Evolutionary conservation across 2,797 vertebrate genomes (phyloP), one percentile per base, ranked within the genome.

Genomic region (Myotis myotis): DNA sequence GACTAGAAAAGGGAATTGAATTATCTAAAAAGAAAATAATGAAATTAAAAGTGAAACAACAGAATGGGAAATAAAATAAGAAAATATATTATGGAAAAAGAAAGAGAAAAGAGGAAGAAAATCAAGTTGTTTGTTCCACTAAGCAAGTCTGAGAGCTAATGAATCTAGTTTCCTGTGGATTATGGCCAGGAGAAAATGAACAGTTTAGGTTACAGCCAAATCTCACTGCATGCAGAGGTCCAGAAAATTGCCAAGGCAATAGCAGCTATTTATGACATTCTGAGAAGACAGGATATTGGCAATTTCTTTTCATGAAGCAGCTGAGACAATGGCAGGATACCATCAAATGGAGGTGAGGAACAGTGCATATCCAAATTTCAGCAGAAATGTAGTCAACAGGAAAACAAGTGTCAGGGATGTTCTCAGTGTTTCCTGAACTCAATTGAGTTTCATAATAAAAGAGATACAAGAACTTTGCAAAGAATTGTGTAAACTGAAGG

Each of bases 181-280:
- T 89, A 75, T 2, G n/a, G 74, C 81, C 94, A 92, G 75, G 78
- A 95, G 85, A 94, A 97, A 97, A 97, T 90, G 66, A 96, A 91
- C 80, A 85, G 62, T 93, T 94, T 89, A 95, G 91, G 92, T 90
- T 93, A 92, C 85, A 93, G 38, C 75, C 89, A 94, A 57, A 76
- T 64, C 91, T 95, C 85, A 86, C 55, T 88, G 92, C 89, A 89
- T 91, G 71, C 79, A 90, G 84, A 95, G 30, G 94, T 81, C 78
- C 85, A 96, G 94, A 94, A 96, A 93, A 95, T 88, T 92, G 87
- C 94, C 92, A 90, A 90, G 76, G 82, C 82, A 83, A 87, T 76
- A 87, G 20, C 49, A n/a, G 79, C 95, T 74, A 81, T 92, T 97
- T 87, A 79, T 78, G 74, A 96, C 62, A 86, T 75, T 89, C 55